Evolutionary conservation across 2,113 vertebrate species (phyloP).

Genomic region (Prinia subflava): DNA sequence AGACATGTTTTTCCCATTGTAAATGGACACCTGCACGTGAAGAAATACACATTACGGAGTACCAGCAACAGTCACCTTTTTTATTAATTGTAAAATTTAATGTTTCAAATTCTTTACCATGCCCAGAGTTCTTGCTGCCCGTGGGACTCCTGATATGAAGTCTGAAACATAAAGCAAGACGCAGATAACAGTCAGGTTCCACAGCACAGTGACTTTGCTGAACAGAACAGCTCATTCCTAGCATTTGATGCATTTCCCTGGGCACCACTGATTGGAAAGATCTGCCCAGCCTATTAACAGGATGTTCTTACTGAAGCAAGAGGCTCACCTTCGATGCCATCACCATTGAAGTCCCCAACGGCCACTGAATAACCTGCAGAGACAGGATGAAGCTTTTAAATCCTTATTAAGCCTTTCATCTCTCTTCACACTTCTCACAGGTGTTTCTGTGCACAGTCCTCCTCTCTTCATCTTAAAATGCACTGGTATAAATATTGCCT

Average conservation of each 20-base stretch:
- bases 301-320: background rate
- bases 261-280: background rate
- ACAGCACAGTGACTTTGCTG: background rate
- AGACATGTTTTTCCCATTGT: conserved; percentile 88
- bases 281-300: background rate
- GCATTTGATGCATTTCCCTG: background rate
- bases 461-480: background rate
- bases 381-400: background rate
- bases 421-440: background rate
- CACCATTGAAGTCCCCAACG: conserved; percentile 89
- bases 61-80: background rate
- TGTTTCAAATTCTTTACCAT: conserved; percentile 79
- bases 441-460: background rate
- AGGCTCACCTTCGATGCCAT: conserved; percentile 85
- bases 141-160: conserved; percentile 93
- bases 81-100: background rate
- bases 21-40: conserved; percentile 88
- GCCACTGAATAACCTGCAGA: conserved; percentile 90
- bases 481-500: background rate
- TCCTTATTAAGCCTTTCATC: background rate
- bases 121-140: conserved; percentile 90
- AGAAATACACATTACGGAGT: background rate
- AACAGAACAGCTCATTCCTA: background rate
- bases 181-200: background rate
- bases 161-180: conserved; percentile 73